Percentiles rank a stretch among this genome's conserved stretches.
Evolutionary conservation across 1,140 invertebrate species (phyloP).

Genomic region (Leptinotarsa lineolata): DNA sequence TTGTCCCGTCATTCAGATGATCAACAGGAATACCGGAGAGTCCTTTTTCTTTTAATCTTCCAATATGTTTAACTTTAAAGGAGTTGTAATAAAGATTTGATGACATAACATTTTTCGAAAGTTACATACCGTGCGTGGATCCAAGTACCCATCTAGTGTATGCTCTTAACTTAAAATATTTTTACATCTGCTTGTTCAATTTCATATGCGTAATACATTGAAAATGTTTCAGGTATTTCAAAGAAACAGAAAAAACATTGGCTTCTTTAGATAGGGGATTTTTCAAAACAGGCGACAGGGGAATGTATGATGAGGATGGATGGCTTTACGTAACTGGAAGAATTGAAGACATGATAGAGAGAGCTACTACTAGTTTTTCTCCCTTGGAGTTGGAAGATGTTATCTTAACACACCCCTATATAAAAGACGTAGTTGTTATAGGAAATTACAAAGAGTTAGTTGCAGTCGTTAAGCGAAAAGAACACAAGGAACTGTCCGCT

Average conservation of each 20-base stretch:
- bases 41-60: too few relatives aligned
- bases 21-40: too few relatives aligned
- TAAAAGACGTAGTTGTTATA: conserved; percentile 71
- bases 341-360: conserved; percentile 65
- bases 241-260: conserved; percentile 33
- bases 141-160: background rate
- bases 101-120: background rate
- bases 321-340: conserved; percentile 70
- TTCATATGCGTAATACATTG: background rate
- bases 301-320: conserved; percentile 66
- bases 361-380: background rate
- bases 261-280: conserved; percentile 57
- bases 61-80: too few relatives aligned
- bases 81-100: too few relatives aligned
- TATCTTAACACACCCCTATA: conserved; percentile 64
- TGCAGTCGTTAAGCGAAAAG: conserved; percentile 49
- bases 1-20: too few relatives aligned
- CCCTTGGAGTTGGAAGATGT: conserved; percentile 65
- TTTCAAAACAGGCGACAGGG: conserved; percentile 72
- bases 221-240: conserved; percentile 45
- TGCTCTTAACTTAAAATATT: background rate
- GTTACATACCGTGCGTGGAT: too few relatives aligned
- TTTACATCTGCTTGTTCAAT: background rate
- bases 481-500: conserved; percentile 4
- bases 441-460: conserved; percentile 64